Percentiles rank a stretch among this genome's conserved stretches.
Evolutionary conservation across 1,140 invertebrate genomes (phyloP).

Genomic region (Ceratosolen fusciceps): DNA sequence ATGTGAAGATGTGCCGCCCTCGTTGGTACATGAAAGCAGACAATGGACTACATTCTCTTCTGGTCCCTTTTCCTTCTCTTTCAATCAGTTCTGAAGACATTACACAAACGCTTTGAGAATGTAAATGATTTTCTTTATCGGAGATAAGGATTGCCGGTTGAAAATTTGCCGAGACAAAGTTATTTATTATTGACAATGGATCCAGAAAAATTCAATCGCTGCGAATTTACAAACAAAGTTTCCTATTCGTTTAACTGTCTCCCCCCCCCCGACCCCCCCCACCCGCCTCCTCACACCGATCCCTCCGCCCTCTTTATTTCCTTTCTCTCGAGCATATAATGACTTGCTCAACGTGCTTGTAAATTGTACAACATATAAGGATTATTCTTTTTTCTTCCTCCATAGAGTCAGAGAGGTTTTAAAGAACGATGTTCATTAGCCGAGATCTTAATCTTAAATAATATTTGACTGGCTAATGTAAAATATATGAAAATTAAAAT

Average conservation of each 20-base stretch:
- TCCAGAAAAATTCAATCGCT: background rate
- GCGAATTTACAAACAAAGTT: too few species aligned
- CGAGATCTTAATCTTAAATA: background rate
- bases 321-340: too few species aligned
- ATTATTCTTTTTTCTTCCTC: background rate
- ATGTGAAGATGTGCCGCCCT: background rate
- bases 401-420: background rate
- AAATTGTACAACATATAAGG: background rate
- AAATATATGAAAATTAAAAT: background rate
- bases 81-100: background rate
- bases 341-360: too few species aligned
- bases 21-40: constrained; percentile 17
- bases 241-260: too few species aligned
- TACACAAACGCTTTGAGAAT: background rate
- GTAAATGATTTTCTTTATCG: background rate
- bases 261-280: too few species aligned
- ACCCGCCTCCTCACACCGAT: too few species aligned
- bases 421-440: background rate
- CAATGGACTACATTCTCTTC: constrained; percentile 1
- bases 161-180: too few species aligned
- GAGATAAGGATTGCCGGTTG: too few species aligned
- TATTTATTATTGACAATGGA: background rate
- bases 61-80: background rate
- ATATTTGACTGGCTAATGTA: background rate
- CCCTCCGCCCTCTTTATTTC: too few species aligned